Conservation (phyloP, 1,140 invertebrate species). For the Polyergus mexicanus region DNA sequence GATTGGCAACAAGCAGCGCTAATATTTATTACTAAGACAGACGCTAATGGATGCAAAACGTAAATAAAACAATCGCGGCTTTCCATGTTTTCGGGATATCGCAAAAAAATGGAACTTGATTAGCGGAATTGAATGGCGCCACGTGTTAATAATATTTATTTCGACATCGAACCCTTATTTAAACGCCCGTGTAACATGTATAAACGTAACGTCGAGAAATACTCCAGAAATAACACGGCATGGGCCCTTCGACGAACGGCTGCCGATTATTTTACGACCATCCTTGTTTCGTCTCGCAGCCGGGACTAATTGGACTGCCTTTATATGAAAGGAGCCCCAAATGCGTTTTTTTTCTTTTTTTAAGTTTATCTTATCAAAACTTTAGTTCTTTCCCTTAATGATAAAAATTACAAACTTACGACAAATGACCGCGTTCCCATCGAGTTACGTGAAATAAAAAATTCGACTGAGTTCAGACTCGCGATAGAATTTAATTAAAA, state of each 20-base stretch:
- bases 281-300: slow-evolving; percentile 33
- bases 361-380: neutral
- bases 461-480: no score
- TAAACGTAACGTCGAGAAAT: slow-evolving; percentile 47
- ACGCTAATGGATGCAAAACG: slow-evolving; percentile 38
- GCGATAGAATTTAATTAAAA: slow-evolving; percentile 25
- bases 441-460: neutral
- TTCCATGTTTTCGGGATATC: neutral
- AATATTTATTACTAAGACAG: slow-evolving; percentile 53
- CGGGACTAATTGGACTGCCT: slow-evolving; percentile 14
- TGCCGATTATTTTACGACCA: slow-evolving; percentile 50
- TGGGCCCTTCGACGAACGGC: slow-evolving; percentile 27
- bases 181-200: slow-evolving; percentile 32
- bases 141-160: slow-evolving; percentile 65
- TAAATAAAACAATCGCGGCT: slow-evolving; percentile 18
- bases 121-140: slow-evolving; percentile 26
- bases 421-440: neutral
- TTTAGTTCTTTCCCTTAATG: neutral
- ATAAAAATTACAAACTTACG: slow-evolving; percentile 21
- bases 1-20: slow-evolving; percentile 22
- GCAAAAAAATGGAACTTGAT: slow-evolving; percentile 8
- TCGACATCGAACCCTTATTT: slow-evolving; percentile 17
- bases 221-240: slow-evolving; percentile 61
- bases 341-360: neutral
- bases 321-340: neutral